These are phyloP conservation scores for Phalera bucephala DNA, from an alignment of 2,888 invertebrate genomes.

Conservation along the genomic window DNA sequence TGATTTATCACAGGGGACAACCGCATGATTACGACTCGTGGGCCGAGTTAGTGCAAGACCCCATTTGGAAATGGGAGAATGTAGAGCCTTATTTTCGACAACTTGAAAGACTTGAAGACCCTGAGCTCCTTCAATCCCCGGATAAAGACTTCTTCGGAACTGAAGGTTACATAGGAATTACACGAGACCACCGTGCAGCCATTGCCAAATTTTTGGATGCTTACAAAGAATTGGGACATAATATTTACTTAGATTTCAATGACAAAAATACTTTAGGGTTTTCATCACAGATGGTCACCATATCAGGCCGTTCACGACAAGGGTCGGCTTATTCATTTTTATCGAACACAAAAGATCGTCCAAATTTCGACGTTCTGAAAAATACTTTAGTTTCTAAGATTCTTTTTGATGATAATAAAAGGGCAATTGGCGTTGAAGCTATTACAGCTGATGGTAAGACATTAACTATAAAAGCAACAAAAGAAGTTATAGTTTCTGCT, in stretches of 20 bases:
- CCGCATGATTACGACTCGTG: slow-evolving; percentile 41
- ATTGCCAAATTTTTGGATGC: slow-evolving; percentile 41
- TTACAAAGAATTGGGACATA: slow-evolving; percentile 56
- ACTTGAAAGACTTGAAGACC: slow-evolving; percentile 34
- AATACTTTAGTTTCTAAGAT: slow-evolving; percentile 38
- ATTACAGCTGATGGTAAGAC: slow-evolving; percentile 21
- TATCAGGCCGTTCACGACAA: slow-evolving; percentile 52
- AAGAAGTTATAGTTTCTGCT: slow-evolving; percentile 44
- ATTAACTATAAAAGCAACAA: slow-evolving; percentile 28
- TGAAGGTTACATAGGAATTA: slow-evolving; percentile 29
- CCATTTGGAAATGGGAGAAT: slow-evolving; percentile 43
- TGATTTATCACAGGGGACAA: slow-evolving; percentile 44
- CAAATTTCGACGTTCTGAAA: slow-evolving; percentile 40
- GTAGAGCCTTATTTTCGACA: slow-evolving; percentile 43
- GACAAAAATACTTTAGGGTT: slow-evolving; percentile 48
- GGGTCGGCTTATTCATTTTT: slow-evolving; percentile 63
- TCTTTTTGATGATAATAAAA: slow-evolving; percentile 27
- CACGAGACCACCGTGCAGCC: slow-evolving; percentile 25
- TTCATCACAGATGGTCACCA: slow-evolving; percentile 22
- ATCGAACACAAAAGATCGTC: slow-evolving; percentile 30
- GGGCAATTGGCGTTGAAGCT: slow-evolving; percentile 32
- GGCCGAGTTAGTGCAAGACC: slow-evolving; percentile 33
- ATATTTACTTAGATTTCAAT: slow-evolving; percentile 40
- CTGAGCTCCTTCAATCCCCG: slow-evolving; percentile 19
- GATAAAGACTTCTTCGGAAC: slow-evolving; percentile 31